Base-by-base conservation (phyloP, 2,113 vertebrate genomes). In the Lates calcarifer region DNA sequence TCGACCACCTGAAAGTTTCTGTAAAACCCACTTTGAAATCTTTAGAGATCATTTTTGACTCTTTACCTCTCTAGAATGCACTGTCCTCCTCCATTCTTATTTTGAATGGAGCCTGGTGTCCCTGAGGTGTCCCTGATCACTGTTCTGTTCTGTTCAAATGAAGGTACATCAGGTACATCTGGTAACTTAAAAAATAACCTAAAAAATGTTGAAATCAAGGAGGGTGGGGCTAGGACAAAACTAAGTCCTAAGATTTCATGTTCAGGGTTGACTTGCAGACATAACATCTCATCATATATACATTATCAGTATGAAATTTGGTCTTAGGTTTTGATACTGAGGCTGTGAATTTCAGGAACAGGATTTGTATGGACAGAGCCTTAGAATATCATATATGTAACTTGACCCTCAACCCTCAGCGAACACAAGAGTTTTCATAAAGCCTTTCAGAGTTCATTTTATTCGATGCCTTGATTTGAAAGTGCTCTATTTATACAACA, bases 1-100 rank as follows among this genome's bases (percentile, higher is more conserved):
- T n/a, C n/a, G n/a, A 13, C 15, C 31, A 29, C 31, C 76, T 74
- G 13, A 62, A 78, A 55, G 39, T 65, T 68, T 70, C 41, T 61
- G 18, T 29, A 43, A 65, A 65, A 49, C 61, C 45, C 26, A 12
- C 65, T 76, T 24, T 82, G 64, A 84, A 51, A 45, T 79, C n/a
- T 56, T 69, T 29, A 61, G n/a, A 35, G 20, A 65, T 29, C 39
- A 43, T 47, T 75, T 14, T 22, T 56, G 75, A 75, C 31, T 72
- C 22, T 53, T 55, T 71, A 35, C 65, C 47, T 64, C 70, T 49
- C 53, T 24, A 6, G 64, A 77, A 74, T 66, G 70, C 12, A 63
- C 62, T 76, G 67, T 37, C 70, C 56, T 47, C 61, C 37, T 64
- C 35, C 66, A 18, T 69, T 73, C 1, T 15, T 55, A 14, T 55